A percentile compares a stretch with the other conserved stretches of the same genome.
Conservation (phyloP, 2,888 invertebrate species). For the Bursaphelenchus okinawaensis region DNA sequence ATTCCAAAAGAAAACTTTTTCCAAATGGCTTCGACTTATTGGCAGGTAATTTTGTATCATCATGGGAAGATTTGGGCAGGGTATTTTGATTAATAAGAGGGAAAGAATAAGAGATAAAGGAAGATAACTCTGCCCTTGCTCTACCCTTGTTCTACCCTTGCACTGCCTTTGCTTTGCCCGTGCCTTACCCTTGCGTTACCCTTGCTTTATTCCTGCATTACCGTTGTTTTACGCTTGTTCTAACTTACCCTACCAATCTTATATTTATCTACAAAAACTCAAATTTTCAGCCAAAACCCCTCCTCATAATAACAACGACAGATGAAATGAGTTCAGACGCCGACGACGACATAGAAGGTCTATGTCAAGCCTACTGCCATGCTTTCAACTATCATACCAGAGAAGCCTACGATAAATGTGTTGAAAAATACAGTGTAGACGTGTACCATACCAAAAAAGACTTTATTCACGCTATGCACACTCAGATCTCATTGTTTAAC, state of each 20-base stretch:
- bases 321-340: not conserved
- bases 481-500: constrained; percentile 15
- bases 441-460: constrained; percentile 9
- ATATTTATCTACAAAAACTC: not conserved
- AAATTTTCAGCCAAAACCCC: constrained; percentile 10
- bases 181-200: too few relatives aligned
- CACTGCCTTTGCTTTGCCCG: too few relatives aligned
- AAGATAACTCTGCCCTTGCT: too few relatives aligned
- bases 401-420: constrained; percentile 10
- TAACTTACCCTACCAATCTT: too few relatives aligned
- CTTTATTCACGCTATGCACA: constrained; percentile 19
- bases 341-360: not conserved
- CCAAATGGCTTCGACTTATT: constrained; percentile 6
- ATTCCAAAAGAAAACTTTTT: constrained; percentile 16
- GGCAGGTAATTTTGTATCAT: constrained; percentile 7
- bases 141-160: too few relatives aligned
- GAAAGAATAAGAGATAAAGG: too few relatives aligned
- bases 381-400: constrained; percentile 15
- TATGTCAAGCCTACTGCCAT: constrained; percentile 4
- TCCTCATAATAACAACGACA: constrained; percentile 12
- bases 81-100: too few relatives aligned
- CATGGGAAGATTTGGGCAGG: too few relatives aligned
- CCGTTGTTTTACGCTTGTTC: too few relatives aligned
- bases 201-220: too few relatives aligned
- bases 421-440: not conserved